A percentile compares a stretch with the other conserved stretches of the same genome.
Conservation (phyloP, 2,113 vertebrate genomes). For the Epinephelus moara region DNA sequence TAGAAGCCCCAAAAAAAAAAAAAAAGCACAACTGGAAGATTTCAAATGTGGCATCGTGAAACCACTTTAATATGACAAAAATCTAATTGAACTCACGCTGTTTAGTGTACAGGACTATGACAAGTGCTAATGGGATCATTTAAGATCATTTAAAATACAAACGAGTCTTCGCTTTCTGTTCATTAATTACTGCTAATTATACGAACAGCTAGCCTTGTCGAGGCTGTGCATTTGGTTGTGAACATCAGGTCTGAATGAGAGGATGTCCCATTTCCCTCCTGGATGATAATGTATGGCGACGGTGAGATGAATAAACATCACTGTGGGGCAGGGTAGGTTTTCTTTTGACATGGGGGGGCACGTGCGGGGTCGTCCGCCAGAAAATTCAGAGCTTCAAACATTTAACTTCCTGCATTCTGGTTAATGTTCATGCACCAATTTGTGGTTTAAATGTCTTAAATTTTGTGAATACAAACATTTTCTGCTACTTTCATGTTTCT, state of each 20-base stretch:
- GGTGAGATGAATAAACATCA: slow-evolving; percentile 45
- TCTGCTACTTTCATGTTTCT: too few species aligned
- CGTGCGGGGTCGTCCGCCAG: too few species aligned
- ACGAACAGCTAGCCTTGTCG: slow-evolving; percentile 94
- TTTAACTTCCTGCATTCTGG: too few species aligned
- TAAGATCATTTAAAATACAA: slow-evolving; percentile 99
- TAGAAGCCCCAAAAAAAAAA: not conserved
- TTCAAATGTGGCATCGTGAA: slow-evolving; percentile 78
- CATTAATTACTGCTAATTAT: slow-evolving; percentile 99
- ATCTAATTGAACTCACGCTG: slow-evolving; percentile 99
- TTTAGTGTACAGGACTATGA: slow-evolving; percentile 99
- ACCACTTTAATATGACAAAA: slow-evolving; percentile 92
- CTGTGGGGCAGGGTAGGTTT: not conserved
- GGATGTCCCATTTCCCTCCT: slow-evolving; percentile 60
- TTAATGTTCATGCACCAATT: too few species aligned
- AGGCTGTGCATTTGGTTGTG: slow-evolving; percentile 90
- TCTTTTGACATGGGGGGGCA: too few species aligned
- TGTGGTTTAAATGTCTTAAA: too few species aligned
- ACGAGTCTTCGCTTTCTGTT: slow-evolving; percentile 99
- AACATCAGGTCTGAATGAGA: slow-evolving; percentile 73
- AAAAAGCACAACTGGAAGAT: slow-evolving; percentile 42
- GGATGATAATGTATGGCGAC: slow-evolving; percentile 38
- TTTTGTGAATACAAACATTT: too few species aligned
- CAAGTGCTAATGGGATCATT: slow-evolving; percentile 99
- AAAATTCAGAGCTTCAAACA: too few species aligned